These are phyloP conservation scores for Petrocephalus zakoni DNA, from an alignment of 2,113 vertebrate genomes.

Conservation along the genomic window DNA sequence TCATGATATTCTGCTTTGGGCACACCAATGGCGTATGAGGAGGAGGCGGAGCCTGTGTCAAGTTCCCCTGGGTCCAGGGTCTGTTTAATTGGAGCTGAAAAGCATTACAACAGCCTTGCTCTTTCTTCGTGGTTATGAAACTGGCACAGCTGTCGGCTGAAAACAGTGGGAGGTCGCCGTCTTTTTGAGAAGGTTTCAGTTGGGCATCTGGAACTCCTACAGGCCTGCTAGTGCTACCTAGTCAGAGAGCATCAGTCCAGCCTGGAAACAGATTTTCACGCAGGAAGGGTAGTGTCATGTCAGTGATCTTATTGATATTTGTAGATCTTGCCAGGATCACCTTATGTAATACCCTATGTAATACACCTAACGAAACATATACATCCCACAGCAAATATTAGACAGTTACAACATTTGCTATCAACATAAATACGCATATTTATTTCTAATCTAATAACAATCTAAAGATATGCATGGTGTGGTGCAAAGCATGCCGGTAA, in stretches of 20 bases:
- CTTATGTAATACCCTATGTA: background rate
- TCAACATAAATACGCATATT: no score
- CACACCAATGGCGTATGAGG: background rate
- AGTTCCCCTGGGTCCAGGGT: background rate
- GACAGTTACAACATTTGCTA: no score
- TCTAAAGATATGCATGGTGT: no score
- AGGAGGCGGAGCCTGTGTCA: background rate
- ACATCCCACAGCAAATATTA: no score
- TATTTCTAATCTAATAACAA: no score
- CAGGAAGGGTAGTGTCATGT: background rate
- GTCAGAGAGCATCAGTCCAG: background rate
- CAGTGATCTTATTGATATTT: background rate
- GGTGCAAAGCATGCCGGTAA: no score
- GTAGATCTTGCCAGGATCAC: background rate
- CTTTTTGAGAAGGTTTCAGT: background rate
- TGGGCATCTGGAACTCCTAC: background rate
- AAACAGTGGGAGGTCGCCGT: background rate
- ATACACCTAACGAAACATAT: no score
- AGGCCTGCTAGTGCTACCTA: background rate
- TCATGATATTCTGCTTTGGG: background rate
- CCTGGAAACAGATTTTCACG: background rate
- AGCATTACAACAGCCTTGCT: background rate
- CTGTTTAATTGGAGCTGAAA: background rate
- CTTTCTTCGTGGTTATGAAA: background rate
- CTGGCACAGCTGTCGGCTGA: background rate